phyloP scores from a whole-genome alignment of 2,113 vertebrate species.

The Calypte anna region DNA sequence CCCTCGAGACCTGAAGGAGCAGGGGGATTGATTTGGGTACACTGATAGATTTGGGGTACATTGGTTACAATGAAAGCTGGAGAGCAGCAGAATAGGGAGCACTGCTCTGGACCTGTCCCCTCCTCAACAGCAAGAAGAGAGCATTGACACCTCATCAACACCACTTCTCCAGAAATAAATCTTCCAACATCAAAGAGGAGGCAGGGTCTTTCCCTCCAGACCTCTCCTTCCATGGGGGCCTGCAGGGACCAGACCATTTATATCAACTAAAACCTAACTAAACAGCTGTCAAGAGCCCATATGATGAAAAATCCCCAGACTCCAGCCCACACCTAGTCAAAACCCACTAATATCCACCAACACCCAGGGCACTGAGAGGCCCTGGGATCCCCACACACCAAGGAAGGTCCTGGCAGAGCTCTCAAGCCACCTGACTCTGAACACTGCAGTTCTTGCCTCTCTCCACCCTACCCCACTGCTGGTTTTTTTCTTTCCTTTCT shows the following conservation, averaged over 20 bases:
- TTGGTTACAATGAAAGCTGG: neutral
- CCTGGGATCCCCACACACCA: neutral
- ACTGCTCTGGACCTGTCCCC: neutral
- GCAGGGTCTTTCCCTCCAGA: neutral
- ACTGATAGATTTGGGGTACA: neutral
- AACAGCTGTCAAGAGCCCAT: rapidly evolving
- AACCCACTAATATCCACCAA: neutral
- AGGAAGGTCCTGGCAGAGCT: neutral
- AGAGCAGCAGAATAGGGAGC: neutral
- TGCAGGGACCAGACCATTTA: neutral
- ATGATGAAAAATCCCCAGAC: rapidly evolving
- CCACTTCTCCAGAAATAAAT: rapidly evolving
- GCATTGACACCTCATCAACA: rapidly evolving
- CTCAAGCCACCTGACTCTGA: neutral
- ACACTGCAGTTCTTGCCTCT: neutral
- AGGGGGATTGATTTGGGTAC: neutral
- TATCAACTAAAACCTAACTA: neutral
- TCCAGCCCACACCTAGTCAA: neutral
- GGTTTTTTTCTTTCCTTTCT: neutral
- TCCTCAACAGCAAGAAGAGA: neutral
- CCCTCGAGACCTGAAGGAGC: neutral
- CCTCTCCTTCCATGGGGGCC: neutral
- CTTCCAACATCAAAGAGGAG: neutral
- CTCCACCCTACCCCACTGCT: neutral
- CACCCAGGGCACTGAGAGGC: rapidly evolving